Base-by-base conservation (phyloP, 37 sponge, comb jelly and placozoan species). In the Oopsacas minuta region DNA sequence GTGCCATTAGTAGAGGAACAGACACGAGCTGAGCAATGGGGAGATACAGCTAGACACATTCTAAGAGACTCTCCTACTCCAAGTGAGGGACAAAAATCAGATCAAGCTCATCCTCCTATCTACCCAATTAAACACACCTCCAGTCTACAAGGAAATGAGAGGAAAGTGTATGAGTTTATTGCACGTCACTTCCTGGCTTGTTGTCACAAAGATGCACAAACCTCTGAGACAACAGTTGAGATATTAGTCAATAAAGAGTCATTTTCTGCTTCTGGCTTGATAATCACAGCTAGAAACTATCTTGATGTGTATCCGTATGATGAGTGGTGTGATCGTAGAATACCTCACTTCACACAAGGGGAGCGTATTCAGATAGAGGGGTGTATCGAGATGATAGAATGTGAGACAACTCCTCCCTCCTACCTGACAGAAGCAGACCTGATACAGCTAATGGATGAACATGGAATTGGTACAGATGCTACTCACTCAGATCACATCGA, bases 401-500 rank as follows among this genome's bases (percentile, higher is more conserved):
- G 98, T 0, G 91, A 91, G 52, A 97, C 99, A 37, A 87, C 88
- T 36, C 91, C 99, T 8, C 99, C 99, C 0, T 85, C 92, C 17
- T 83, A 91, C 8, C 90, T 97, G 35, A 89, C 91, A 36, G 99
- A 97, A 46, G 93, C 99, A n/a, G 95, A 97, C 82, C 92, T 97
- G 69, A 97, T 97, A 38, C 91, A 88, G 0, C 90, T 97, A 37
- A 97, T 97, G 99, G 99, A 97, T 30, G 93, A 94, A 82, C 94
- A 97, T 84, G 99, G 99, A 37, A 95, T 97, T 36, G 98, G 98
- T 92, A 97, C 98, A 86, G 98, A 97, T 87, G 98, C 98, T 35
- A 97, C 98, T n/a, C 98, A 97, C 87, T 93, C 98, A 36, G 98
- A 97, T 39, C 98, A 97, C 88, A 97, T 97, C 38, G 98, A 97